Evolutionary conservation across 2,797 vertebrate genomes (phyloP).

Genomic region (Rhabdophis nuchalis): DNA sequence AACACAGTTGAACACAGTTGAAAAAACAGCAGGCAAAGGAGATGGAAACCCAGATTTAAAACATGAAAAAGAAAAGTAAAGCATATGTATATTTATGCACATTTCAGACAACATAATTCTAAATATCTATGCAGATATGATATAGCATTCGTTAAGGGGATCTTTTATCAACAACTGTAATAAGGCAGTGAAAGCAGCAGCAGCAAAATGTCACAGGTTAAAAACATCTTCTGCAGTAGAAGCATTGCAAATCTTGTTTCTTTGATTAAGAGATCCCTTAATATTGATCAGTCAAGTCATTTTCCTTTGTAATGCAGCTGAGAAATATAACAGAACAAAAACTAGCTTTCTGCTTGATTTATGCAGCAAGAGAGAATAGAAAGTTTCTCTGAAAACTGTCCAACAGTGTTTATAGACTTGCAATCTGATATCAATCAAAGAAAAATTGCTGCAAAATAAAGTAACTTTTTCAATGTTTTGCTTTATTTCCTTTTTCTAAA

Average conservation of each 20-base stretch:
- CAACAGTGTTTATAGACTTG: not conserved
- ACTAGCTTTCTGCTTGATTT: not conserved
- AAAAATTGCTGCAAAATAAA: not conserved
- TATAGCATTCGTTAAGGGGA: not conserved
- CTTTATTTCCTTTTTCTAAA: slow-evolving; percentile 11
- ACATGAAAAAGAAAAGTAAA: not conserved
- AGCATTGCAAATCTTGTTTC: not conserved
- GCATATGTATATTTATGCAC: not conserved
- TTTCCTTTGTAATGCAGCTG: not conserved
- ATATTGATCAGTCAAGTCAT: not conserved
- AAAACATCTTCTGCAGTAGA: not conserved
- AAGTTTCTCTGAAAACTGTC: slow-evolving; percentile 5
- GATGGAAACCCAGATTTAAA: not conserved
- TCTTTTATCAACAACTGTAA: not conserved
- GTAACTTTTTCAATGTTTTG: not conserved
- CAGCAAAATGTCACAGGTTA: not conserved
- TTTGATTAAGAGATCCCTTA: not conserved
- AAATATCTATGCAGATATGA: not conserved
- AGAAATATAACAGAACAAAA: not conserved
- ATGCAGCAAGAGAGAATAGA: not conserved
- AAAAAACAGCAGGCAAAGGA: not conserved
- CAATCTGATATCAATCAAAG: not conserved
- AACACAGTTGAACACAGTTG: not conserved
- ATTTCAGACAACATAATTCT: not conserved
- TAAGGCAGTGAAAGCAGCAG: not conserved